These are phyloP conservation scores for Sylvia atricapilla DNA, from an alignment of 2,113 vertebrate species.

Conservation along the genomic window DNA sequence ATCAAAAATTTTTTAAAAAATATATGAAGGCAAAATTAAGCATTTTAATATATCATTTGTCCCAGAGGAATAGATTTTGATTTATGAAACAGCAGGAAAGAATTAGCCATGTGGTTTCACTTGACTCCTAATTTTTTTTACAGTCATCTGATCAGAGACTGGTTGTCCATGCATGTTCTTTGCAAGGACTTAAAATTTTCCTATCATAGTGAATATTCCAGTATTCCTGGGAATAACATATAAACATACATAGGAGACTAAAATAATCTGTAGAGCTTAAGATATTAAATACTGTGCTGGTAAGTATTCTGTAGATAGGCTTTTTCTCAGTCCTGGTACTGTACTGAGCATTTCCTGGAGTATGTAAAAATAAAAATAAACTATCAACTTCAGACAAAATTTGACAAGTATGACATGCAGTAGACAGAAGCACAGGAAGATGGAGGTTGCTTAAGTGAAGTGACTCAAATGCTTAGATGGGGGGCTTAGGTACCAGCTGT, in stretches of 20 bases:
- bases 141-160: background rate
- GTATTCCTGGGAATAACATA: background rate
- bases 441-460: background rate
- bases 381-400: background rate
- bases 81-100: background rate
- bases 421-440: background rate
- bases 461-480: background rate
- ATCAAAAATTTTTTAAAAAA: background rate
- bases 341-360: background rate
- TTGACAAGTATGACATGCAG: background rate
- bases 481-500: background rate
- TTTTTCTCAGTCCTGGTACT: background rate
- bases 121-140: background rate
- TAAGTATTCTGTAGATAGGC: background rate
- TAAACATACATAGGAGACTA: background rate
- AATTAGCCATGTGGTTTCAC: background rate
- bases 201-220: background rate
- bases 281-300: background rate
- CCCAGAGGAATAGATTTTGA: background rate
- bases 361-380: conserved; percentile 15
- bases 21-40: background rate
- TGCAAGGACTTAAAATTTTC: background rate
- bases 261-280: background rate
- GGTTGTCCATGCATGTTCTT: background rate
- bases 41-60: background rate